These are phyloP conservation scores for Strix aluco DNA, from an alignment of 2,113 vertebrate genomes.

Conservation along the genomic window DNA sequence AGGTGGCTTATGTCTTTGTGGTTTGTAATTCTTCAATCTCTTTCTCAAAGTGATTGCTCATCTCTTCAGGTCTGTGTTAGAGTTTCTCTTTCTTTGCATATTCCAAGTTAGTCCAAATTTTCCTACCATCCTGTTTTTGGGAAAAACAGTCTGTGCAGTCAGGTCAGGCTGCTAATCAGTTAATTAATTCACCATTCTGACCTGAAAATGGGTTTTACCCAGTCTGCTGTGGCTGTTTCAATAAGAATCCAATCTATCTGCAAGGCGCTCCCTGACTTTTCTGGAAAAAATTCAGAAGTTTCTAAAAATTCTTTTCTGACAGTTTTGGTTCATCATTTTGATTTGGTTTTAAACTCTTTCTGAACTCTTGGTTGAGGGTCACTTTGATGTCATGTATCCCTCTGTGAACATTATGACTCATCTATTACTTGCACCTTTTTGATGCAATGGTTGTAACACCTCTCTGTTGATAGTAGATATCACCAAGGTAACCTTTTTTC, in stretches of 20 bases:
- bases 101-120: background rate
- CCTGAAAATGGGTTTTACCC: background rate
- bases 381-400: background rate
- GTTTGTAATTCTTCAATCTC: background rate
- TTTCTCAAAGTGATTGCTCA: background rate
- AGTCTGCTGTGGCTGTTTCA: background rate
- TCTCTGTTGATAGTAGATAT: background rate
- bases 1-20: background rate
- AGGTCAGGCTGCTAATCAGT: background rate
- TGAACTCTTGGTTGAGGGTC: fast-evolving
- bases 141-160: background rate
- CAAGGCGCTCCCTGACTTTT: background rate
- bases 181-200: background rate
- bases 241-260: background rate
- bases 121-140: background rate
- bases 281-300: background rate
- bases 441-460: background rate
- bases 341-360: background rate
- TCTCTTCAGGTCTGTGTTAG: background rate
- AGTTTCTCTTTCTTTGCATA: background rate
- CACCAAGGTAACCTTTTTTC: background rate
- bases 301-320: background rate
- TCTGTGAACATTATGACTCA: background rate
- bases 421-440: background rate
- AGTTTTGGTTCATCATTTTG: background rate